Conservation (phyloP, 2,797 vertebrate genomes). For the Tragopan temminckii region DNA sequence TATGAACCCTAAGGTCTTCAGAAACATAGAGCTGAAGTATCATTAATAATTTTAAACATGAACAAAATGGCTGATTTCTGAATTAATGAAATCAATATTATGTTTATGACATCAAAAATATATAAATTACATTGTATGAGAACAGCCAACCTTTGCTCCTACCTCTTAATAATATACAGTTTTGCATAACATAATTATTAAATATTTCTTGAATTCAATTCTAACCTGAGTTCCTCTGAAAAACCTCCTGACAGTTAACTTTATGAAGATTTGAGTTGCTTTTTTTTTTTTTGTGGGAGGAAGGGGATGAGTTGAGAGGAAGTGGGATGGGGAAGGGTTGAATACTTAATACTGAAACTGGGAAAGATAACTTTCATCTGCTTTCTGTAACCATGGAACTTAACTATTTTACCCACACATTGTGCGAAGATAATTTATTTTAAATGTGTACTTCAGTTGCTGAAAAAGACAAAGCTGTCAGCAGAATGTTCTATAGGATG, state of each 20-base stretch:
- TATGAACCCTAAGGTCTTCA: too few species aligned
- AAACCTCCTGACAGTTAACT: not conserved
- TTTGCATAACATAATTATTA: not conserved
- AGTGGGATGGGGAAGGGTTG: not conserved
- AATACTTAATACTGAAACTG: not conserved
- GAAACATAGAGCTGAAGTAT: too few species aligned
- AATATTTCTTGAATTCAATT: not conserved
- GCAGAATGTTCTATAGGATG: not conserved
- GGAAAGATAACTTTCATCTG: not conserved
- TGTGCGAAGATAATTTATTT: conserved; percentile 3
- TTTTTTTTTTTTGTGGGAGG: not conserved
- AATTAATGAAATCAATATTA: too few species aligned
- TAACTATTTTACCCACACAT: not conserved
- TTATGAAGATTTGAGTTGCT: not conserved
- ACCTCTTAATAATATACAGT: not conserved
- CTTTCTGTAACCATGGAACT: not conserved
- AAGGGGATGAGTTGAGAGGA: too few species aligned
- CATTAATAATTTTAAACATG: too few species aligned
- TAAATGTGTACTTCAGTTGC: not conserved
- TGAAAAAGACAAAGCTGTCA: conserved; percentile 1
- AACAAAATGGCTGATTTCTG: too few species aligned
- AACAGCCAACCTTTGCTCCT: not conserved
- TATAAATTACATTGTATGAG: not conserved
- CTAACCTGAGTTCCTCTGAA: not conserved
- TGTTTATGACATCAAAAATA: too few species aligned